Evolutionary conservation across 2,797 vertebrate genomes (phyloP), one percentile per base, ranked within the genome.

Genomic region (Myioborus miniatus): DNA sequence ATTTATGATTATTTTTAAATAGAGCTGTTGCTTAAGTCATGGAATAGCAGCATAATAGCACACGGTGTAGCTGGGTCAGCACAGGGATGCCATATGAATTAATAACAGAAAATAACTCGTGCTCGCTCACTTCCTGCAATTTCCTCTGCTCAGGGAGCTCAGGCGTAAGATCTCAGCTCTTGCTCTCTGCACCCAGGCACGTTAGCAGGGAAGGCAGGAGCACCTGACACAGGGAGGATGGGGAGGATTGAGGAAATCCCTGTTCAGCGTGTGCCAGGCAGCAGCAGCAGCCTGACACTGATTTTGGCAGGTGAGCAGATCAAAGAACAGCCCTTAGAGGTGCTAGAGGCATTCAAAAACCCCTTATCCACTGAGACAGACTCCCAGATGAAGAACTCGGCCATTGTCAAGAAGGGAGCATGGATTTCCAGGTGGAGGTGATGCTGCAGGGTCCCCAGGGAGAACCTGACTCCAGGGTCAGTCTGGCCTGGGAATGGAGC

Each of bases 51-150:
- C 19, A 9, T 50, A 93, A 90, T 83, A 71, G 37, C 59, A 81
- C 62, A 43, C 36, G 0, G 5, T 15, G 80, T 13, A 26, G 91
- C 95, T 94, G 93, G 96, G 93, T 94, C 95, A 94, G 93, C 94
- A 71, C 0, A 1, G 85, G 79, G 85, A 83, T 90, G 94, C 94
- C 95, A 39, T 14, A 15, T 23, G 89, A 96, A 91, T 90, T 96
- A 94, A 94, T 94, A 81, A 93, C 72, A 95, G 69, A 91, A 94
- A 94, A 95, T 88, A 93, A 85, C 90, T 83, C 23, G 1, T 64
- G 69, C 88, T 96, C 91, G 23, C 90, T 94, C 94, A 91, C 93
- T 94, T 96, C 96, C 94, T 95, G 94, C 93, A 90, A 94, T 95
- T 96, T 88, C 80, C 91, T 81, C 47, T 72, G 83, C 79, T 87